Evolutionary conservation across 2,797 vertebrate species (phyloP).

Genomic region (Falco cherrug): DNA sequence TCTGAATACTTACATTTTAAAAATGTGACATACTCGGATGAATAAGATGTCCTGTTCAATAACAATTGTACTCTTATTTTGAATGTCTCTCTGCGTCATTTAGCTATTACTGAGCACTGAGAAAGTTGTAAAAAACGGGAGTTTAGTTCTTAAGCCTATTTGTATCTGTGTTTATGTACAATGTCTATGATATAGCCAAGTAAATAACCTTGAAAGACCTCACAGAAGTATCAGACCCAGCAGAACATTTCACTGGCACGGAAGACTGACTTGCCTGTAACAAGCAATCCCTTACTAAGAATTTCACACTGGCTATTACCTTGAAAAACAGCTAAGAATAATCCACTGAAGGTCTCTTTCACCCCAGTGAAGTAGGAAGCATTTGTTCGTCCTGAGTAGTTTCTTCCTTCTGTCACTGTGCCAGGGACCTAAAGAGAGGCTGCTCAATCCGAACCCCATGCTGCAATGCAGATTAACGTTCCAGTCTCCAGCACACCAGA

Average conservation of each 20-base stretch:
- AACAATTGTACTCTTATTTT: not conserved
- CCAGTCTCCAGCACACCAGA: not conserved
- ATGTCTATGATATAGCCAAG: not conserved
- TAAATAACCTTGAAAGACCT: not conserved
- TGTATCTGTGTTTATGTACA: not conserved
- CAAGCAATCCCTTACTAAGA: not conserved
- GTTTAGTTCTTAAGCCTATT: not conserved
- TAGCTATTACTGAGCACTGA: not conserved
- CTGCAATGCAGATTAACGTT: not conserved
- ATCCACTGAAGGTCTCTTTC: not conserved
- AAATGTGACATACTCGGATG: not conserved
- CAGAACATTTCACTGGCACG: not conserved
- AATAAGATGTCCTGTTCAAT: not conserved
- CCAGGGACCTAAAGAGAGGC: not conserved
- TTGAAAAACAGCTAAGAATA: not conserved
- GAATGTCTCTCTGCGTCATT: not conserved
- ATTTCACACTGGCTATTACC: not conserved
- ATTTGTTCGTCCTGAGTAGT: not conserved
- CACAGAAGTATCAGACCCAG: not conserved
- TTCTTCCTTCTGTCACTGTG: not conserved
- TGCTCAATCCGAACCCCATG: not conserved
- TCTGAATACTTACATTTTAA: not conserved
- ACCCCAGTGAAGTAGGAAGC: not conserved
- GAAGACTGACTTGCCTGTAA: not conserved
- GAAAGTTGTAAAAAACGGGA: not conserved